phyloP scores from a whole-genome alignment of 2,113 vertebrate species.

The Ciconia stormi region DNA sequence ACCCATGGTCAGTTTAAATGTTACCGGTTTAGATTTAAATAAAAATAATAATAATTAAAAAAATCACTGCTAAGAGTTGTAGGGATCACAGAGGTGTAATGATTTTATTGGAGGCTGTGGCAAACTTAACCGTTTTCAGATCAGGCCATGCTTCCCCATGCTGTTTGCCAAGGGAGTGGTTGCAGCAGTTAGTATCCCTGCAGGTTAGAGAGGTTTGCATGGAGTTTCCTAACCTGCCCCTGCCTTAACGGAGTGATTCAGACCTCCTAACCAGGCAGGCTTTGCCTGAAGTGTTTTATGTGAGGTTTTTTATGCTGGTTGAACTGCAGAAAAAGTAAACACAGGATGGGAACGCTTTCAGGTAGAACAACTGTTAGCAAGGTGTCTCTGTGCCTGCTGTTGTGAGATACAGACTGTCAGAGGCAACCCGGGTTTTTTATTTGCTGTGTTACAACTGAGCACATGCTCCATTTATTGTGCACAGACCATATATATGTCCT shows the following conservation, averaged over 20 bases:
- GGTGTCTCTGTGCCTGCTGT: not conserved
- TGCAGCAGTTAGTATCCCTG: not conserved
- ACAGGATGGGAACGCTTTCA: not conserved
- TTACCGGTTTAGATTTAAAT: not conserved
- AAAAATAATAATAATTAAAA: too few species aligned
- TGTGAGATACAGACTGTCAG: not conserved
- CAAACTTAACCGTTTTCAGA: not conserved
- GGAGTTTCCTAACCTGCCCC: not conserved
- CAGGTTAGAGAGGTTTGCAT: not conserved
- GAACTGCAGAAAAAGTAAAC: not conserved
- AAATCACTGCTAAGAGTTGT: not conserved
- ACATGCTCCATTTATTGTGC: not conserved
- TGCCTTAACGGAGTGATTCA: not conserved
- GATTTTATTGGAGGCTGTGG: not conserved
- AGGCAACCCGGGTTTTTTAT: not conserved
- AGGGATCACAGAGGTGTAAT: not conserved
- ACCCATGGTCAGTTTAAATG: not conserved
- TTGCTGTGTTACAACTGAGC: not conserved
- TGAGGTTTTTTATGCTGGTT: not conserved
- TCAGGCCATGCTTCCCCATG: accelerated
- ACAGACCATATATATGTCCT: not conserved
- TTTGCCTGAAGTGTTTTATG: not conserved
- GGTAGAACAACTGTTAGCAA: not conserved
- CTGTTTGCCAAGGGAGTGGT: not conserved
- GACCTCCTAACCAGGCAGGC: not conserved